Evolutionary conservation across 2,888 invertebrate species (phyloP), one percentile per base, ranked within the genome.

Genomic region (Hyalella azteca): DNA sequence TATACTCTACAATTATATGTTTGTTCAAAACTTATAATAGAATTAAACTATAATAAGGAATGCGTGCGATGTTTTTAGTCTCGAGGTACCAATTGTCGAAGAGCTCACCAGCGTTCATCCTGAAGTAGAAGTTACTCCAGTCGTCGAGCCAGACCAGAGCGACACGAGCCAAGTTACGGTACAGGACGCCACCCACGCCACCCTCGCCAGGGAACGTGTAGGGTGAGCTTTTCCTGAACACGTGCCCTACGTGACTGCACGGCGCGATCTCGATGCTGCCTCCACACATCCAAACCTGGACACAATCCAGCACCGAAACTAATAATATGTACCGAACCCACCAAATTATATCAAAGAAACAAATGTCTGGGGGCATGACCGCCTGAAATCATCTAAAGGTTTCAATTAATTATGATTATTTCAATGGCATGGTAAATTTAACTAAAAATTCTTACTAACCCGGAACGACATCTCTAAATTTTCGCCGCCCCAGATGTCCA

Each of bases 141-240:
- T 98, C 94, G 87, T 98, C 98, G 94, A 99, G 95, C 98, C 98
- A 99, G 0, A 98, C 98, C 2, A 94, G 90, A 0, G 97, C 97
- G 0, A 96, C 97, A 81, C 99, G 90, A 0, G 96, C 96, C 48
- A 97, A 90, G 89, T 99, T 99, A 0, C 93, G 91, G 85, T 95
- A 94, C 0, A 98, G 90, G n/a, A 95, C 93, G 85, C 94, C 93
- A 0, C 92, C 91, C 5, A 96, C 94, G 0, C 97, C 98, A 0
- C 97, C 97, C 0, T 95, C 94, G 45, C 86, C 82, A 0, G 91
- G 91, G 89, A 98, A 98, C 1, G 95, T 93, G 87, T 99, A 98
- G 0, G 98, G 98, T 1, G 97, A 96, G 60, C 94, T 93, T 88
- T 94, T 93, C 77, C 97, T 91, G 87, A 97, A 97, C 36, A 97